Base-by-base conservation (phyloP, 1,140 invertebrate species). In the Cyclargus thomasi region DNA sequence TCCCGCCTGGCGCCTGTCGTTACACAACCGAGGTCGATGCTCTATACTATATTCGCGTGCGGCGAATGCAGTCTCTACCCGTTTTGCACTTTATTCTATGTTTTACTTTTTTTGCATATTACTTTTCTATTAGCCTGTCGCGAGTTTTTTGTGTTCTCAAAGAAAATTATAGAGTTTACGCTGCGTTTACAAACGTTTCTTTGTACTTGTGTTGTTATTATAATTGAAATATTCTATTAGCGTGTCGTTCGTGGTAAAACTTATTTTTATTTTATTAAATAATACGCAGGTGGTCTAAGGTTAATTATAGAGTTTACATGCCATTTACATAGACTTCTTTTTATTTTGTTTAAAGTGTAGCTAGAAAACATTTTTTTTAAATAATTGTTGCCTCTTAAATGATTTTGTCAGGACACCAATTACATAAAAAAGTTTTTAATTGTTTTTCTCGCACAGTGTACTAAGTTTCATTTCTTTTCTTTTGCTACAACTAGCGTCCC, bases 21-120 rank as follows among this genome's bases (percentile, higher is more conserved):
- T 89, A 84, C 85, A 84, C 82, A 89, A 89, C 78, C 81, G 85
- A 87, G 86, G 86, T 86, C 84, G 79, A 81, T 82, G 85, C 79
- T 84, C 85, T 78, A 81, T 76, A 74, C 74, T 75, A 76, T 69
- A 74, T 77, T 78, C 59, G 73, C 72, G 68, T 64, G 69, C 53
- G 67, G 29, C 8, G 8, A 29, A 29, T 29, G 29, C 29, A 29
- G 29, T 29, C 29, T 29, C 10, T 47, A 47, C 39, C 10, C 39
- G 14, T 16, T 47, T 47, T 47, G 10, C 14, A 8, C 14, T 47
- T 16, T 47, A 47, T 11, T 16, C 39, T 47, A 29, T 16, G 39
- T 16, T 47, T 47, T 16, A 14, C 14, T 47, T 16, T 47, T 39
- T 47, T 47, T 16, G 39, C 39, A 14, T 47, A 47, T 47, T 47